Conservation (phyloP, 2,797 vertebrate genomes). For the Catostomus latipinnis region DNA sequence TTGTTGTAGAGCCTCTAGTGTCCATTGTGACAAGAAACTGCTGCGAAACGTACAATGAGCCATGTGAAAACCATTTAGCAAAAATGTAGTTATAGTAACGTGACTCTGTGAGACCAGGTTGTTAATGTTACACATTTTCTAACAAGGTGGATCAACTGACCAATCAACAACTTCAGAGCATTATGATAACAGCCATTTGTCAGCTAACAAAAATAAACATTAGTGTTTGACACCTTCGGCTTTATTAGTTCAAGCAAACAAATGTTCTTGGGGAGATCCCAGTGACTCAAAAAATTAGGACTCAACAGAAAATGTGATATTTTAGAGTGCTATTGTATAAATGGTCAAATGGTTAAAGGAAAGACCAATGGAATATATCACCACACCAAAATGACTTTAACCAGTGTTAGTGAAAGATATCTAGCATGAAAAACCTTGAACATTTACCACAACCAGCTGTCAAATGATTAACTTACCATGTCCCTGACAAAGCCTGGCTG, state of each 20-base stretch:
- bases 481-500: slow-evolving; percentile 99
- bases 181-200: no score
- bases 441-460: slow-evolving; percentile 62
- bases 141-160: no score
- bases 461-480: slow-evolving; percentile 90
- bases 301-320: not conserved
- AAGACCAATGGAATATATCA: not conserved
- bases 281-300: slow-evolving; percentile 22
- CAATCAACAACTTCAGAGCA: no score
- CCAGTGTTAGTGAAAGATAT: slow-evolving; percentile 46
- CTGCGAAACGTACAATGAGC: no score
- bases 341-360: slow-evolving; percentile 25
- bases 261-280: slow-evolving; percentile 8
- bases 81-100: no score
- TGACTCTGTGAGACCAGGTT: no score
- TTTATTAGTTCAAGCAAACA: not conserved
- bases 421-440: slow-evolving; percentile 46
- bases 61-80: no score
- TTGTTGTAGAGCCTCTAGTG: no score
- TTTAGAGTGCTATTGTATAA: slow-evolving; percentile 6
- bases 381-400: slow-evolving; percentile 3
- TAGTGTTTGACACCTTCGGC: not conserved
- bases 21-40: no score
- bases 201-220: no score
- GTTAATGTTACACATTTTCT: no score